phyloP scores from a whole-genome alignment of 2,113 vertebrate species.

The Hucho hucho region DNA sequence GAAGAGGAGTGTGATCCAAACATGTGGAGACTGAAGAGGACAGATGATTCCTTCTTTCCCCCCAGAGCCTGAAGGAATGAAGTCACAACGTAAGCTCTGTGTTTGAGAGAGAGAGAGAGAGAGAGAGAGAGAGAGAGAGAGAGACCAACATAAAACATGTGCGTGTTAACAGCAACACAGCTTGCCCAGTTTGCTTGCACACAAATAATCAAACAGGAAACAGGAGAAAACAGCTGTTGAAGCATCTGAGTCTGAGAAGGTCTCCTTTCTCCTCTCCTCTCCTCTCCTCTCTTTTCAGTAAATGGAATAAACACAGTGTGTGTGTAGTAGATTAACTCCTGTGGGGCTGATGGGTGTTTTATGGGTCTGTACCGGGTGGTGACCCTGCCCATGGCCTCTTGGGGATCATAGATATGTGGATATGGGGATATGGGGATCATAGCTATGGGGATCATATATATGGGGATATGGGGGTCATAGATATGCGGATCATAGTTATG shows the following conservation, averaged over 20 bases:
- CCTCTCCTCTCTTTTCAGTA: too few relatives aligned
- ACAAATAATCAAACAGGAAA: neutral
- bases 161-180: neutral
- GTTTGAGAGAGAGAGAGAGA: neutral
- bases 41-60: too few relatives aligned
- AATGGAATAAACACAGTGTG: constrained; percentile 12
- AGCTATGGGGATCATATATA: too few relatives aligned
- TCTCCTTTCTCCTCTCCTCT: too few relatives aligned
- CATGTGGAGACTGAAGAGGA: too few relatives aligned
- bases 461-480: constrained; percentile 2
- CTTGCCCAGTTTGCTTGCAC: neutral
- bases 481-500: too few relatives aligned
- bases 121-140: neutral
- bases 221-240: neutral
- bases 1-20: too few relatives aligned
- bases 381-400: constrained; percentile 25
- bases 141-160: constrained; percentile 13
- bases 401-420: constrained; percentile 43
- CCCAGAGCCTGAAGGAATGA: too few relatives aligned
- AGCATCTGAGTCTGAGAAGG: neutral
- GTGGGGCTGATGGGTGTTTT: constrained; percentile 54
- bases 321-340: constrained; percentile 19
- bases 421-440: constrained; percentile 60
- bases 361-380: constrained; percentile 29
- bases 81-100: too few relatives aligned